These are phyloP conservation scores for Coelopa frigida DNA, from an alignment of 1,140 invertebrate genomes.

Conservation along the genomic window DNA sequence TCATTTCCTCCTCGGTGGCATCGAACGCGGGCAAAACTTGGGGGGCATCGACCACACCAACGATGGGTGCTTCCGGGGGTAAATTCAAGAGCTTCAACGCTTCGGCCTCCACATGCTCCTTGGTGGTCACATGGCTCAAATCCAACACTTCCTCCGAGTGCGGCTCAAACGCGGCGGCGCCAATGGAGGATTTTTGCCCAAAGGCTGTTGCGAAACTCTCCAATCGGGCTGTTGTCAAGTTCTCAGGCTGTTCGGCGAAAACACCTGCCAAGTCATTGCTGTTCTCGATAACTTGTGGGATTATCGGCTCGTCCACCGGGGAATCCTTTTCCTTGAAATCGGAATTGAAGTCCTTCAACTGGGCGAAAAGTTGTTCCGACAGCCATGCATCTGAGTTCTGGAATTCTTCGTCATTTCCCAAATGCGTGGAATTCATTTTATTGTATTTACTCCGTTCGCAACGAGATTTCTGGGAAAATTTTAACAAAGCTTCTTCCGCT, in stretches of 20 bases:
- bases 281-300: neutral
- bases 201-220: conserved; percentile 5
- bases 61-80: neutral
- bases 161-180: neutral
- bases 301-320: neutral
- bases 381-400: conserved; percentile 12
- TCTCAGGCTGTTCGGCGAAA: conserved; percentile 1
- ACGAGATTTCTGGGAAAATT: too few relatives aligned
- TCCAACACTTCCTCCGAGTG: conserved; percentile 6
- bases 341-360: conserved; percentile 16
- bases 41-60: neutral
- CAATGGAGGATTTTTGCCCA: neutral
- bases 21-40: conserved; percentile 21
- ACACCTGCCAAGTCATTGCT: too few relatives aligned
- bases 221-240: conserved; percentile 1
- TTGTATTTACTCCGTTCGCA: too few relatives aligned
- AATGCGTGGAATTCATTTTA: too few relatives aligned
- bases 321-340: conserved; percentile 10
- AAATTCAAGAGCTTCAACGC: neutral
- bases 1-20: conserved; percentile 25
- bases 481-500: too few relatives aligned
- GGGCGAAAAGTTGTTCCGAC: conserved; percentile 14
- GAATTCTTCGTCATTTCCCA: conserved; percentile 11
- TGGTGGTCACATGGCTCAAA: conserved; percentile 8
- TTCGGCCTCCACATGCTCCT: neutral